These are phyloP conservation scores for Drosophila austrosaltans DNA, from an alignment of 2,888 invertebrate species.

Conservation along the genomic window DNA sequence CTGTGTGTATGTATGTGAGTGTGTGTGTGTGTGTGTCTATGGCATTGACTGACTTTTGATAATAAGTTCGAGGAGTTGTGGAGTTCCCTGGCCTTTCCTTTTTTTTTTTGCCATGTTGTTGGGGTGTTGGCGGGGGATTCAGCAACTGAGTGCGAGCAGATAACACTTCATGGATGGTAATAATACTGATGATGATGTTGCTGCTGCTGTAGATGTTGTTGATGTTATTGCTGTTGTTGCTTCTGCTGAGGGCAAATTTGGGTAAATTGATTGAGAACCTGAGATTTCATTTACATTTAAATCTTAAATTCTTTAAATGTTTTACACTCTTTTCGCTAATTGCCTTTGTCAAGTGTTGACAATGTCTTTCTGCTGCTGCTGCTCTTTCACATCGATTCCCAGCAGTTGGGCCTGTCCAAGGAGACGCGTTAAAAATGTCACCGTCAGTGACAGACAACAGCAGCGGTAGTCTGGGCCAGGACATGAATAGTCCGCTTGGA, in stretches of 20 bases:
- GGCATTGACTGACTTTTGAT: slow-evolving; percentile 73
- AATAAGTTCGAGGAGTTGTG: slow-evolving; percentile 50
- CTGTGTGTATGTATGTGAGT: slow-evolving; percentile 25
- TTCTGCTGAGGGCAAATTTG: neutral
- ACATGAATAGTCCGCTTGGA: slow-evolving; percentile 43
- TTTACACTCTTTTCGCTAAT: neutral
- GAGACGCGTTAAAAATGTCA: slow-evolving; percentile 74
- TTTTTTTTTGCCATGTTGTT: no score
- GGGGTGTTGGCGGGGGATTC: slow-evolving; percentile 34
- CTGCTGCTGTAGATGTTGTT: slow-evolving; percentile 6
- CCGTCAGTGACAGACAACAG: slow-evolving; percentile 60
- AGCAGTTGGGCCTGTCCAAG: slow-evolving; percentile 66
- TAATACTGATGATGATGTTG: slow-evolving; percentile 34
- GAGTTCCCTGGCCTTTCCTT: neutral
- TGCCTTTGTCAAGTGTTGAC: slow-evolving; percentile 10
- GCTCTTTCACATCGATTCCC: slow-evolving; percentile 37
- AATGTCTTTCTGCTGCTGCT: neutral
- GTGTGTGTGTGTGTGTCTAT: slow-evolving; percentile 37
- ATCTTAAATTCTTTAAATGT: neutral
- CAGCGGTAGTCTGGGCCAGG: slow-evolving; percentile 10
- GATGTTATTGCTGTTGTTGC: slow-evolving; percentile 29
- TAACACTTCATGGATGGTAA: slow-evolving; percentile 57
- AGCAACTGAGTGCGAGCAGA: slow-evolving; percentile 69
- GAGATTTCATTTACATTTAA: slow-evolving; percentile 12
- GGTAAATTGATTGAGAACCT: slow-evolving; percentile 5